These are phyloP conservation scores for Drosophila lowei DNA, from an alignment of 1,140 invertebrate species.

Conservation along the genomic window DNA sequence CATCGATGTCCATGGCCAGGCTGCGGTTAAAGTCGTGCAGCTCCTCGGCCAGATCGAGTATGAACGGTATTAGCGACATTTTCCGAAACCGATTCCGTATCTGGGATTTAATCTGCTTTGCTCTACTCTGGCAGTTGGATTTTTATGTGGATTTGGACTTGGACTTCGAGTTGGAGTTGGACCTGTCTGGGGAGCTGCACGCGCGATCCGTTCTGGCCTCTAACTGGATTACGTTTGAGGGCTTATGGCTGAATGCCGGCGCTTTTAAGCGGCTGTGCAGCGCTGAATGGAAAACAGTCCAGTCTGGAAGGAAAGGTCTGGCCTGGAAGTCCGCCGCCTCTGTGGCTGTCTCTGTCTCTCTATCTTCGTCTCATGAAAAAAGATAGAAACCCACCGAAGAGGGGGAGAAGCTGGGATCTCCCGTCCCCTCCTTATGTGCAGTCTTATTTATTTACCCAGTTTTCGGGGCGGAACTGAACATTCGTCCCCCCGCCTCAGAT, in stretches of 20 bases:
- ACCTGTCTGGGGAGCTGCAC: constrained; percentile 24
- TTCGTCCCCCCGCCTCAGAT: too few relatives aligned
- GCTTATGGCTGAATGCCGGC: constrained; percentile 75
- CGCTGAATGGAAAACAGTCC: constrained; percentile 77
- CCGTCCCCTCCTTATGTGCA: too few relatives aligned
- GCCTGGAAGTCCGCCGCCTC: constrained; percentile 45
- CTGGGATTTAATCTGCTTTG: too few relatives aligned
- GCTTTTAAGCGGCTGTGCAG: constrained; percentile 79
- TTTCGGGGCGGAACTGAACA: too few relatives aligned
- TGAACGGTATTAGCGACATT: constrained; percentile 81
- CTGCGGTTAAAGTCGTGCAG: constrained; percentile 75
- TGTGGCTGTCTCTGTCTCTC: too few relatives aligned
- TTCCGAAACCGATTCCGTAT: constrained; percentile 3
- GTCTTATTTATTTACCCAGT: too few relatives aligned
- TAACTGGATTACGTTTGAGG: constrained; percentile 79
- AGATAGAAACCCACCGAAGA: too few relatives aligned
- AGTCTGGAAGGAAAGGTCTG: constrained; percentile 28
- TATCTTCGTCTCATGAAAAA: too few relatives aligned
- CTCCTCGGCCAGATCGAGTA: constrained; percentile 80
- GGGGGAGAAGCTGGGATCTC: too few relatives aligned
- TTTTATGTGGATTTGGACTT: constrained; percentile 8
- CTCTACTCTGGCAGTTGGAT: neutral
- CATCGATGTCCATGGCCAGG: constrained; percentile 74
- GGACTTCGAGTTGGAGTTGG: constrained; percentile 12
- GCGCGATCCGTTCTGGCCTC: constrained; percentile 76